phyloP scores from a whole-genome alignment of 2,888 invertebrate genomes.

The Tortrix viridana region DNA sequence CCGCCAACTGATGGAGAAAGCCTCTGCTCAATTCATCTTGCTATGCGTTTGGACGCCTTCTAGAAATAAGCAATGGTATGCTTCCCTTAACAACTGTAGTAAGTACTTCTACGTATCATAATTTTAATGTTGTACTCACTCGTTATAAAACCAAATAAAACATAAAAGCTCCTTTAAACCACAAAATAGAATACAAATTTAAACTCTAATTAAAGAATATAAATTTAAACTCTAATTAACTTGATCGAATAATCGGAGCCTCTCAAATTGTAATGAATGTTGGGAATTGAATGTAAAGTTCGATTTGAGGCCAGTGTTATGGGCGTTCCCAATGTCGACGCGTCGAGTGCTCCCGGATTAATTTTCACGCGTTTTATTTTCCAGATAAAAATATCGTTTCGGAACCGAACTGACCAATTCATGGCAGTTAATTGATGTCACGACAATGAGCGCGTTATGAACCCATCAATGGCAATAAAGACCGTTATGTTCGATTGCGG shows the following conservation, averaged over 20 bases:
- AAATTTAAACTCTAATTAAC: conserved; percentile 16
- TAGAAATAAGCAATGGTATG: conserved; percentile 19
- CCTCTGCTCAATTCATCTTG: conserved; percentile 50
- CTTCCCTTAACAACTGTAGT: conserved; percentile 1
- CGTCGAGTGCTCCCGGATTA: conserved; percentile 46
- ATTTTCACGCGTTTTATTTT: conserved; percentile 55
- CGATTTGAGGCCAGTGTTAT: conserved; percentile 41
- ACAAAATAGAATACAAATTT: no score
- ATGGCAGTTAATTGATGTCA: conserved; percentile 62
- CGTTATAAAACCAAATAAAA: no score
- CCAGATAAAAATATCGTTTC: conserved; percentile 51
- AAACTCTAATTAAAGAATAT: no score
- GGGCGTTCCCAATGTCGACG: conserved; percentile 48
- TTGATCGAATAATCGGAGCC: conserved; percentile 26
- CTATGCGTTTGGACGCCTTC: conserved; percentile 44
- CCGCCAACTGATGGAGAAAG: conserved; percentile 55
- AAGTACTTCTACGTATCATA: no score
- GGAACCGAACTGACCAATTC: conserved; percentile 54
- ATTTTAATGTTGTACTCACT: no score
- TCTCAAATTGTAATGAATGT: conserved; percentile 28
- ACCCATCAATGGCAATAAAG: conserved; percentile 55
- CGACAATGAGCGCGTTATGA: conserved; percentile 62
- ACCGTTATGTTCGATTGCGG: conserved; percentile 43
- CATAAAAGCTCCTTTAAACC: no score
- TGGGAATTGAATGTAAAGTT: conserved; percentile 38